These are phyloP conservation scores for Platyscapa corneri DNA, from an alignment of 1,140 invertebrate species.

Conservation along the genomic window DNA sequence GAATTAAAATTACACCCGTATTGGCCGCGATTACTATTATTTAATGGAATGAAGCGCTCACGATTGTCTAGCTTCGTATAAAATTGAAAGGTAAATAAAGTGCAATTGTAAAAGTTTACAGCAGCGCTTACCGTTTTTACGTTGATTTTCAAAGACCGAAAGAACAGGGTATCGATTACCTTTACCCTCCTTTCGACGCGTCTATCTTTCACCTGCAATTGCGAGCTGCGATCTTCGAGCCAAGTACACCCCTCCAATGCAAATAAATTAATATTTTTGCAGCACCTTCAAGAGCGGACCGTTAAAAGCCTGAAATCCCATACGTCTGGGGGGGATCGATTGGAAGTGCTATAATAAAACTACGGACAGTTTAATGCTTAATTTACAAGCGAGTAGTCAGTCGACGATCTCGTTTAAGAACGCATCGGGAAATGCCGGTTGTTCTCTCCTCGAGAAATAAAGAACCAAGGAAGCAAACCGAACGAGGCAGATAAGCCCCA, in stretches of 20 bases:
- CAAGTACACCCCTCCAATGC: no score
- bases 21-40: neutral
- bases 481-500: conserved; percentile 29
- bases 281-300: no score
- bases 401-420: conserved; percentile 6
- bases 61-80: neutral
- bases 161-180: no score
- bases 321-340: neutral
- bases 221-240: no score
- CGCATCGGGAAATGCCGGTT: neutral
- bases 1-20: neutral
- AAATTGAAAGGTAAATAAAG: no score
- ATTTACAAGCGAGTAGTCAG: neutral
- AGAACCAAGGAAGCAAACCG: neutral
- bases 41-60: neutral
- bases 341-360: neutral
- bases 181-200: no score
- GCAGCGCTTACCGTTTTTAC: no score
- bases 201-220: no score
- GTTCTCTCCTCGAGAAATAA: neutral
- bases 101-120: no score
- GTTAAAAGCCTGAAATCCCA: no score
- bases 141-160: no score
- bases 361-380: conserved; percentile 1
- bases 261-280: no score